A percentile compares a stretch with the other conserved stretches of the same genome.
Evolutionary conservation across 2,113 vertebrate species (phyloP).

Genomic region (Hepsetus odoe): DNA sequence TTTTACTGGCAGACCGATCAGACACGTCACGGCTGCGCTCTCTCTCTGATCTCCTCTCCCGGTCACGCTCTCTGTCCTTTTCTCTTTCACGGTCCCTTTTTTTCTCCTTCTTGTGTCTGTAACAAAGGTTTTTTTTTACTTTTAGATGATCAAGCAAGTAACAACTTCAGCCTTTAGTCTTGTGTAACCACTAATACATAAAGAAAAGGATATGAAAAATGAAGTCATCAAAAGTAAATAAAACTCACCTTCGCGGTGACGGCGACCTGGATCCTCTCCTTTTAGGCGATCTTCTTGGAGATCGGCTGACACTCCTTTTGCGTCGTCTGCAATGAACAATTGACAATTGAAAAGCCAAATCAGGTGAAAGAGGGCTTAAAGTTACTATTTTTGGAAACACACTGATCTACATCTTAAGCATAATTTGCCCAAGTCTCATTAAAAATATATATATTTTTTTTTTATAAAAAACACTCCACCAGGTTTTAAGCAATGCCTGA

Average conservation of each 20-base stretch:
- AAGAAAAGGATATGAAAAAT: too few relatives aligned
- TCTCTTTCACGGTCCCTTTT: constrained; percentile 94
- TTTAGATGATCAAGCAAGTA: neutral
- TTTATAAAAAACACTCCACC: neutral
- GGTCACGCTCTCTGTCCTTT: constrained; percentile 75
- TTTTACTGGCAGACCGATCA: constrained; percentile 88
- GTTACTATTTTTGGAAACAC: neutral
- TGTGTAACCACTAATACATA: too few relatives aligned
- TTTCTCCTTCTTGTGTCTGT: constrained; percentile 96
- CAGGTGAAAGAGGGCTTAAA: neutral
- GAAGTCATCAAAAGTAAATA: too few relatives aligned
- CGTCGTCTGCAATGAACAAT: constrained; percentile 69
- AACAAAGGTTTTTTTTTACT: too few relatives aligned
- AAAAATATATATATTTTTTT: neutral
- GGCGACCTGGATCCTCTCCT: constrained; percentile 85
- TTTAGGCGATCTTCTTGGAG: constrained; percentile 90
- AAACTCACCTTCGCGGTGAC: constrained; percentile 85
- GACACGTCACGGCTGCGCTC: constrained; percentile 83
- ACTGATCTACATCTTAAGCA: neutral
- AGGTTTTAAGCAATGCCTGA: neutral
- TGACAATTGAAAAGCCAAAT: neutral
- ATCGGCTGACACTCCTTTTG: constrained; percentile 84
- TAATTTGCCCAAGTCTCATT: neutral
- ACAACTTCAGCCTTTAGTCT: too few relatives aligned
- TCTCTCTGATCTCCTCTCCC: constrained; percentile 67